Conservation (phyloP, 2,113 vertebrate species). For the Catharus fuscescens region DNA sequence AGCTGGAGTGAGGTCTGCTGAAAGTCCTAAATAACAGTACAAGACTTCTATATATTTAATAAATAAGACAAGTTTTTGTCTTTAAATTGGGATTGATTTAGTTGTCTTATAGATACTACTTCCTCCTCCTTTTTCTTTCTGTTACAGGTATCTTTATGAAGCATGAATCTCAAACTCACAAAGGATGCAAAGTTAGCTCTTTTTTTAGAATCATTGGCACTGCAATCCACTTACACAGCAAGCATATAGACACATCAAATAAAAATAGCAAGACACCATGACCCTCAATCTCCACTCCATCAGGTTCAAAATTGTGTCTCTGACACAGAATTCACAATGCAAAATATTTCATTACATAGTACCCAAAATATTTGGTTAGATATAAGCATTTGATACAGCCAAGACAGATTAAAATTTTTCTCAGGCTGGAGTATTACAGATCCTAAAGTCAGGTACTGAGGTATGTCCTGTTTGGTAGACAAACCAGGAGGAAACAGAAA, state of each 20-base stretch:
- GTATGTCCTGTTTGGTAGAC: not conserved
- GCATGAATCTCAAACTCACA: not conserved
- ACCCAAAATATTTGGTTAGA: not conserved
- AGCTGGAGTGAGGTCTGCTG: not conserved
- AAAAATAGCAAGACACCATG: not conserved
- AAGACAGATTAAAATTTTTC: not conserved
- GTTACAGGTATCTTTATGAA: not conserved
- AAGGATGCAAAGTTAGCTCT: not conserved
- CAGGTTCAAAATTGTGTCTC: not conserved
- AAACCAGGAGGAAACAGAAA: not conserved
- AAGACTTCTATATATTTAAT: not conserved
- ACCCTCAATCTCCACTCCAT: not conserved
- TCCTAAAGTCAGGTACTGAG: not conserved
- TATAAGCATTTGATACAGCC: not conserved
- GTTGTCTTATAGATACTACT: not conserved
- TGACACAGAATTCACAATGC: not conserved
- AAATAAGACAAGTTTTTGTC: not conserved
- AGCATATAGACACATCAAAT: not conserved
- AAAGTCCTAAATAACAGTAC: not conserved
- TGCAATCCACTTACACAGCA: not conserved
- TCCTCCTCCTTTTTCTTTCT: not conserved
- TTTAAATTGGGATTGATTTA: not conserved
- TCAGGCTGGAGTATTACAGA: not conserved
- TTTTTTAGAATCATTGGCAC: not conserved
- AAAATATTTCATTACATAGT: not conserved